phyloP scores from a whole-genome alignment of 2,888 invertebrate genomes.

The Campoplex capitator region DNA sequence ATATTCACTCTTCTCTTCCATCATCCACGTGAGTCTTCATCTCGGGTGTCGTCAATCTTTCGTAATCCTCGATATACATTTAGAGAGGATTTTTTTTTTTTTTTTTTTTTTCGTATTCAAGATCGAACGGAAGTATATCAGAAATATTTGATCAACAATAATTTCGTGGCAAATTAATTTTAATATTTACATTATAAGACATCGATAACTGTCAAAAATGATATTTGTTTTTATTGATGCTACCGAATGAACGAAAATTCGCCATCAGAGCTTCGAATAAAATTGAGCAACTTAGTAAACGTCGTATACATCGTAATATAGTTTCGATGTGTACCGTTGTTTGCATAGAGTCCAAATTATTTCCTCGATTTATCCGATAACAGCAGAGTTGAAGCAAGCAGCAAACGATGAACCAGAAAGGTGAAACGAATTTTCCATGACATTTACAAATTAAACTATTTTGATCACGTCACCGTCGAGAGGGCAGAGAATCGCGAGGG shows the following conservation, averaged over 20 bases:
- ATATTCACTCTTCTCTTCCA: slow-evolving; percentile 18
- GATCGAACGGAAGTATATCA: neutral
- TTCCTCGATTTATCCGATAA: neutral
- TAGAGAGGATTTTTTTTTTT: too few species aligned
- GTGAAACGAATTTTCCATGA: slow-evolving; percentile 33
- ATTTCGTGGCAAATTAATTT: neutral
- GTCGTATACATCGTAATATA: neutral
- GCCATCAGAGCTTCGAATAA: neutral
- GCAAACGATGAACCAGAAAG: neutral
- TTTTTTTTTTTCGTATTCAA: neutral
- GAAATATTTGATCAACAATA: neutral
- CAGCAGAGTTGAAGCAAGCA: neutral
- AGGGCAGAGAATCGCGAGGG: slow-evolving; percentile 3
- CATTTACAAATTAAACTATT: slow-evolving; percentile 47
- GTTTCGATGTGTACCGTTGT: neutral
- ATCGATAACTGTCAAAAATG: neutral
- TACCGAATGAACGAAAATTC: neutral
- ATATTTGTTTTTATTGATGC: too few species aligned
- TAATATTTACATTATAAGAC: neutral
- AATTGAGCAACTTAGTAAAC: neutral
- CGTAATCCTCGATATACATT: slow-evolving; percentile 4
- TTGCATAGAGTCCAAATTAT: neutral
- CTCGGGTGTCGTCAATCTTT: slow-evolving; percentile 23
- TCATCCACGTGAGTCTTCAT: slow-evolving; percentile 16
- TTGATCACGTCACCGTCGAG: slow-evolving; percentile 38